phyloP scores from a whole-genome alignment of 2,888 invertebrate genomes.

The Alentia gelatinosa region DNA sequence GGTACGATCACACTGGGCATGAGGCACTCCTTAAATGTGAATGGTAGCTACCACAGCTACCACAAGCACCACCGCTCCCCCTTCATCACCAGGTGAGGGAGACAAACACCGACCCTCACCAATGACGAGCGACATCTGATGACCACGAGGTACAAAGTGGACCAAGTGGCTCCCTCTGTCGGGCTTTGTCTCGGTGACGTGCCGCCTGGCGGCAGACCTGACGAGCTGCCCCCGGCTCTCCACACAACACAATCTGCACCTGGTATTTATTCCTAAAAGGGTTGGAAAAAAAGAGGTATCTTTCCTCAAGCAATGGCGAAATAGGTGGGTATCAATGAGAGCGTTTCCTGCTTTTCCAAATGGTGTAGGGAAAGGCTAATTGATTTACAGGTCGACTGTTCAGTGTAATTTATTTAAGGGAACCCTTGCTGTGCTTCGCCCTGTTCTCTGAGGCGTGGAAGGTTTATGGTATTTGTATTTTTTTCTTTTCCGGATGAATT shows the following conservation, averaged over 20 bases:
- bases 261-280: not conserved
- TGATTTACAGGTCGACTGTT: not conserved
- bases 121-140: too few relatives aligned
- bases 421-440: not conserved
- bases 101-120: too few relatives aligned
- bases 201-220: not conserved
- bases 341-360: not conserved
- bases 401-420: not conserved
- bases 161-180: not conserved
- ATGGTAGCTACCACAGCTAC: too few relatives aligned
- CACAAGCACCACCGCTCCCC: too few relatives aligned
- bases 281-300: not conserved
- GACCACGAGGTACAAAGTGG: slow-evolving; percentile 6
- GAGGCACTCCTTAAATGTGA: too few relatives aligned
- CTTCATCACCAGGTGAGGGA: too few relatives aligned
- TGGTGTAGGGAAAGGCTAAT: not conserved
- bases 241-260: not conserved
- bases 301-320: too few relatives aligned
- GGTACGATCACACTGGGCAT: too few relatives aligned
- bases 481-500: not conserved
- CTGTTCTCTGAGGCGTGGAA: not conserved
- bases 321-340: not conserved
- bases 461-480: not conserved
- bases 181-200: not conserved
- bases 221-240: not conserved